Evolutionary conservation across 2,113 vertebrate species (phyloP).

Genomic region (Budorcas taxicolor): DNA sequence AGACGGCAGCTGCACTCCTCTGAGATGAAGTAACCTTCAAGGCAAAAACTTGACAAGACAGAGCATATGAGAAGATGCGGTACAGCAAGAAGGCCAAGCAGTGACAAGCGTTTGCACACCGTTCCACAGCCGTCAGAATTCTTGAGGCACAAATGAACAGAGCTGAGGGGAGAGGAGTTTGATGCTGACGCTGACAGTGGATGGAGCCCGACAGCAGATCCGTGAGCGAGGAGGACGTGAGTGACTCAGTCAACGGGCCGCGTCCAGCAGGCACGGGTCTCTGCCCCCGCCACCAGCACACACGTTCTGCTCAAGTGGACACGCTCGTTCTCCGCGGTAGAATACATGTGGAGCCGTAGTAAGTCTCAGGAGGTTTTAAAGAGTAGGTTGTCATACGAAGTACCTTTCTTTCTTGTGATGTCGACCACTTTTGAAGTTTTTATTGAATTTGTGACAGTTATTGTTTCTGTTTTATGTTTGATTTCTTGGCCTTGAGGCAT

Average conservation of each 20-base stretch:
- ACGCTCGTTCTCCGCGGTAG: neutral
- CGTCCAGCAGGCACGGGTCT: neutral
- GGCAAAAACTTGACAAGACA: neutral
- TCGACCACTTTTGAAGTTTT: neutral
- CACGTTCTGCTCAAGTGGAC: neutral
- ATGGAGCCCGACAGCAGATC: neutral
- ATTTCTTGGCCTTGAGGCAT: neutral
- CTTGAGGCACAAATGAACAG: rapidly evolving
- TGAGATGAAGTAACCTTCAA: neutral
- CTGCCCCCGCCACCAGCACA: neutral
- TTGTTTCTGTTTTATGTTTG: neutral
- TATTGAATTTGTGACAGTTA: neutral
- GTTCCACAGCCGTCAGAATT: neutral
- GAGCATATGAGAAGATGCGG: neutral
- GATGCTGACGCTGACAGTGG: neutral
- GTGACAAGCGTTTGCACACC: rapidly evolving
- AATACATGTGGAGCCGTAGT: neutral
- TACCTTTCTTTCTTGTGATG: neutral
- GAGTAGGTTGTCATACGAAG: neutral
- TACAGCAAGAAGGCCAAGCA: neutral
- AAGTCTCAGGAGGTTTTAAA: neutral
- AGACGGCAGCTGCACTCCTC: neutral
- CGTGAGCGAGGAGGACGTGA: neutral
- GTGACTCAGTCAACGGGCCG: too few species aligned
- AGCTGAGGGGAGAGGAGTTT: neutral